Conservation (phyloP, 2,113 vertebrate genomes). For the Ammodytes dubius region DNA sequence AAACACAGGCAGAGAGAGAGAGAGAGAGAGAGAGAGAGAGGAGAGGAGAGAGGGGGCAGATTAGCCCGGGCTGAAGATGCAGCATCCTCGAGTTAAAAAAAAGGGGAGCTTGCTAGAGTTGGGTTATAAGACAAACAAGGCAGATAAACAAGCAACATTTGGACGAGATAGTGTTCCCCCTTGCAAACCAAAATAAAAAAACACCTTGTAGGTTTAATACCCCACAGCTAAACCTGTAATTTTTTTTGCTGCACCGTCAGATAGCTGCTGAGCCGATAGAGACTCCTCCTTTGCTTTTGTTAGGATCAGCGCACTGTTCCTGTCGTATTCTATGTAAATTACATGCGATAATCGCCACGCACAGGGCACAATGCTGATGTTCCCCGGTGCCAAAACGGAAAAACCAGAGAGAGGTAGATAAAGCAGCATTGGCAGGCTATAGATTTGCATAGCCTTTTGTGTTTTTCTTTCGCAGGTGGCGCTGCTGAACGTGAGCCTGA, state of each 20-base stretch:
- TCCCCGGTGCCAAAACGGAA: conserved; percentile 82
- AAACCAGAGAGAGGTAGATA: conserved; percentile 77
- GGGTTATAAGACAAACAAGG: conserved; percentile 81
- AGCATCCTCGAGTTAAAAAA: conserved; percentile 52
- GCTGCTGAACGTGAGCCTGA: conserved; percentile 80
- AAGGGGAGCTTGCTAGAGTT: conserved; percentile 66
- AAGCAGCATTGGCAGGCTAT: conserved; percentile 76
- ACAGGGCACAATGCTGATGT: conserved; percentile 80
- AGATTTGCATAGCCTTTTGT: conserved; percentile 86
- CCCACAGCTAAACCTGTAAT: conserved; percentile 83
- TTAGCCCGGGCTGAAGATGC: conserved; percentile 76
- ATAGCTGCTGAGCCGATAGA: conserved; percentile 82
- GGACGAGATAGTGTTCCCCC: conserved; percentile 79
- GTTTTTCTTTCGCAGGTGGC: conserved; percentile 64
- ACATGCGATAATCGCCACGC: conserved; percentile 85
- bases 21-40: no score
- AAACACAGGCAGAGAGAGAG: conserved; percentile 73
- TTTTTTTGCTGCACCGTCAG: conserved; percentile 81
- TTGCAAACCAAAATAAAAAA: conserved; percentile 72
- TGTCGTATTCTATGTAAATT: conserved; percentile 87
- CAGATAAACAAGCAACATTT: conserved; percentile 85
- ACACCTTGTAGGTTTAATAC: conserved; percentile 84
- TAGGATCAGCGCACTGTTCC: conserved; percentile 81
- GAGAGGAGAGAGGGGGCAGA: conserved; percentile 53
- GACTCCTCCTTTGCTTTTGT: conserved; percentile 80